A percentile compares a stretch with the other conserved stretches of the same genome.
These are phyloP conservation scores for Synanceia verrucosa DNA, from an alignment of 2,797 vertebrate species.

Conservation along the genomic window DNA sequence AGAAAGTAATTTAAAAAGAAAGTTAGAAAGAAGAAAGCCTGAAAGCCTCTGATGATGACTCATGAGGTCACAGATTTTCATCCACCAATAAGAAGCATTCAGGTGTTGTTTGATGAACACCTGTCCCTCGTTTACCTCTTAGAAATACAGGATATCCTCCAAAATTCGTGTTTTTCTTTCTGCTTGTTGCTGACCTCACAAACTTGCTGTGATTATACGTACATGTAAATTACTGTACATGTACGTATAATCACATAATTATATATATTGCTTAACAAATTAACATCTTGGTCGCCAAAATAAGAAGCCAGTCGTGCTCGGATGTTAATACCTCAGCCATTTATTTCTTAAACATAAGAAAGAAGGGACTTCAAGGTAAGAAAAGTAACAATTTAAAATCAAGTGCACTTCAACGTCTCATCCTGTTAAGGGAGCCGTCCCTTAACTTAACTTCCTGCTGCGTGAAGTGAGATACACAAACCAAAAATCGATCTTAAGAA, in stretches of 20 bases:
- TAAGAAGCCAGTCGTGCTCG: slow-evolving; percentile 23
- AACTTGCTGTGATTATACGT: too few species aligned
- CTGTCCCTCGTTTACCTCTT: not conserved
- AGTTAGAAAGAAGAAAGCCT: too few species aligned
- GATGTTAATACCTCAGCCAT: slow-evolving; percentile 73
- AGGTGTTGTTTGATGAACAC: not conserved
- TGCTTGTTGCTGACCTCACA: too few species aligned
- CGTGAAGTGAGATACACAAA: slow-evolving; percentile 76
- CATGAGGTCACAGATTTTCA: too few species aligned
- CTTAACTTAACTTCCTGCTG: slow-evolving; percentile 60
- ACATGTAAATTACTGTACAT: too few species aligned
- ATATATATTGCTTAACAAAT: not conserved
- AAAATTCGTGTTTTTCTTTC: too few species aligned
- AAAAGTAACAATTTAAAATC: slow-evolving; percentile 84
- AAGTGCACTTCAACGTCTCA: slow-evolving; percentile 84
- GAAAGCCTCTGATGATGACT: too few species aligned
- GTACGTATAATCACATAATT: too few species aligned
- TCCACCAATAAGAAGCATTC: too few species aligned
- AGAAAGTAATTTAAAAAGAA: too few species aligned
- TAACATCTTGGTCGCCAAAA: not conserved
- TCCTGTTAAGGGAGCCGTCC: slow-evolving; percentile 60
- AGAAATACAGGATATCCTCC: too few species aligned
- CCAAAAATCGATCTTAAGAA: slow-evolving; percentile 67
- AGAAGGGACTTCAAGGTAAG: slow-evolving; percentile 78
- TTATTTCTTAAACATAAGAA: slow-evolving; percentile 86